Conservation (phyloP, 2,113 vertebrate species). For the Chinchilla lanigera region DNA sequence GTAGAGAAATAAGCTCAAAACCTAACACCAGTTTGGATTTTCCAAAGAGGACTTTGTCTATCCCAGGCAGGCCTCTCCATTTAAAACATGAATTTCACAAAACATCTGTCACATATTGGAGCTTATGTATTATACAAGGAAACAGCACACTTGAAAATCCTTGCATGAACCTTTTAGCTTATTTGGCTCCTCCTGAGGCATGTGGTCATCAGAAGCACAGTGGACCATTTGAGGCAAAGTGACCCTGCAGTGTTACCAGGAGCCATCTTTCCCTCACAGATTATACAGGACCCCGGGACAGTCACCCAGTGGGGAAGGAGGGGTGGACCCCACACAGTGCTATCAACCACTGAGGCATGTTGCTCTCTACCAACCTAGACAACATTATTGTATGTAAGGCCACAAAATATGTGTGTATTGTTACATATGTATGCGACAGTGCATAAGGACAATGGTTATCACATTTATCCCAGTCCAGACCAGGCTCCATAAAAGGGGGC, state of each 20-base stretch:
- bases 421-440: background rate
- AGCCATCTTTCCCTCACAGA: rapidly evolving
- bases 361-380: rapidly evolving
- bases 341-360: no score
- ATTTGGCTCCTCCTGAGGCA: background rate
- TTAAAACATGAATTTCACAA: background rate
- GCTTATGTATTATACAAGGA: background rate
- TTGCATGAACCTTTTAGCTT: background rate
- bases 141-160: background rate
- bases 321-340: background rate
- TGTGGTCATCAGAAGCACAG: background rate
- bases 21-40: background rate
- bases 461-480: background rate
- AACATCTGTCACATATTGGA: rapidly evolving
- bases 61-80: background rate
- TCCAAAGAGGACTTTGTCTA: background rate
- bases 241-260: no score
- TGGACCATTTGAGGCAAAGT: no score
- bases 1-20: background rate
- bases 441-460: rapidly evolving
- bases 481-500: background rate
- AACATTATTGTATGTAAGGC: background rate
- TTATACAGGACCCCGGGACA: background rate
- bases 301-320: rapidly evolving
- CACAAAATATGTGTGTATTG: no score